These are phyloP conservation scores for Epicauta chinensis DNA, from an alignment of 1,140 invertebrate genomes.

Conservation along the genomic window DNA sequence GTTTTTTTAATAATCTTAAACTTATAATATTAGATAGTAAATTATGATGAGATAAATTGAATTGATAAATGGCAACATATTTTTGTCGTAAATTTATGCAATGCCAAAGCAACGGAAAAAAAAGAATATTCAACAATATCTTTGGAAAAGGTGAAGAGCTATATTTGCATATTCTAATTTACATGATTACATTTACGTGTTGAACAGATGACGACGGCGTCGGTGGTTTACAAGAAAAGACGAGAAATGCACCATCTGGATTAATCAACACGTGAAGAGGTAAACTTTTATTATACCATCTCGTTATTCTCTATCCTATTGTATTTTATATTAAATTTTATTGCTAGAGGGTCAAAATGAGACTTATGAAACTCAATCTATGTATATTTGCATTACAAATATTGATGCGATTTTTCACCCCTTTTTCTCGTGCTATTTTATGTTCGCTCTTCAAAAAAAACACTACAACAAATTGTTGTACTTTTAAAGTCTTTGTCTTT, in stretches of 20 bases:
- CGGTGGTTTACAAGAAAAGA: slow-evolving; percentile 22
- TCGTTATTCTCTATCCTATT: slow-evolving; percentile 8
- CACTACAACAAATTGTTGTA: no score
- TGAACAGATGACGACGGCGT: slow-evolving; percentile 31
- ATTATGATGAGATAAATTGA: not conserved
- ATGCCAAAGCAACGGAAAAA: not conserved
- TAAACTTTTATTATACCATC: slow-evolving; percentile 21
- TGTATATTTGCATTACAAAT: no score
- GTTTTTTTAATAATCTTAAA: not conserved
- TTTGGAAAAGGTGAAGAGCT: slow-evolving; percentile 19
- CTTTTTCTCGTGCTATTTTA: no score
- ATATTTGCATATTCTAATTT: slow-evolving; percentile 37
- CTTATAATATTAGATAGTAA: not conserved
- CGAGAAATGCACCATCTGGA: slow-evolving; percentile 27
- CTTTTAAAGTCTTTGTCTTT: no score
- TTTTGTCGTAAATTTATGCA: not conserved
- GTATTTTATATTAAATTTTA: slow-evolving; percentile 17
- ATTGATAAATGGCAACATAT: no score
- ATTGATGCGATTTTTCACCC: no score
- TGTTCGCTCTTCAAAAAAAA: no score
- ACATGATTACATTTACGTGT: slow-evolving; percentile 37
- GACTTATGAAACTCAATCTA: no score
- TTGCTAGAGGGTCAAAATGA: not conserved
- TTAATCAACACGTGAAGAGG: slow-evolving; percentile 30
- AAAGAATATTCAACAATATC: not conserved